Evolutionary conservation across 2,797 vertebrate genomes (phyloP).

Genomic region (Ambastaia sidthimunki): DNA sequence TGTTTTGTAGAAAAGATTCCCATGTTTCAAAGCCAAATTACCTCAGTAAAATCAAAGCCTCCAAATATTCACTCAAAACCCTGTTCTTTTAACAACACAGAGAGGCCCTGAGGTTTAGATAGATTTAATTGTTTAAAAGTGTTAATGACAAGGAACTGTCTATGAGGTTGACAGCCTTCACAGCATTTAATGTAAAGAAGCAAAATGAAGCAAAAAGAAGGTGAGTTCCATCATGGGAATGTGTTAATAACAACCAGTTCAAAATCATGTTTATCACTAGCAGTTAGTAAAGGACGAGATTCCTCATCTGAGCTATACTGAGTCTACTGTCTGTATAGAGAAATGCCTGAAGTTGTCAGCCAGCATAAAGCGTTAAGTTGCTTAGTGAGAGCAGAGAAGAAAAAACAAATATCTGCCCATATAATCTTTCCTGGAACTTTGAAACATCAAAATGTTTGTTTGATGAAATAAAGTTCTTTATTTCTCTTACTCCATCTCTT

Average conservation of each 20-base stretch:
- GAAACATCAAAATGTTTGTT: conserved; percentile 16
- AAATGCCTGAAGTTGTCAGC: conserved; percentile 21
- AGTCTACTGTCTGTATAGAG: conserved; percentile 16
- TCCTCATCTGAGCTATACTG: conserved; percentile 8
- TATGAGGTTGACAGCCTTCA: conserved; percentile 60
- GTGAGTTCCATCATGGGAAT: conserved; percentile 58
- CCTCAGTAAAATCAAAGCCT: conserved; percentile 20
- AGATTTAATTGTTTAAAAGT: conserved; percentile 65
- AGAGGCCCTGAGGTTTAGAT: conserved; percentile 58
- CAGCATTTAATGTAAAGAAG: conserved; percentile 60
- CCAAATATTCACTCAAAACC: conserved; percentile 44
- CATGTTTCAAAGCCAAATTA: background rate
- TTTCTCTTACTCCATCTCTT: background rate
- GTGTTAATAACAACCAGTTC: conserved; percentile 62
- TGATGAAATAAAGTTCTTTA: background rate
- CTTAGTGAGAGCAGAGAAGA: background rate
- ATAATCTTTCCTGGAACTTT: conserved; percentile 29
- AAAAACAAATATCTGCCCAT: conserved; percentile 22
- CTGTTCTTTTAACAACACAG: conserved; percentile 56
- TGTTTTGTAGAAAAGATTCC: background rate
- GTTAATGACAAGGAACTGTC: conserved; percentile 67
- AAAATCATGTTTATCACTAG: conserved; percentile 62
- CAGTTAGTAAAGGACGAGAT: conserved; percentile 45
- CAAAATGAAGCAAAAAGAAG: conserved; percentile 64
- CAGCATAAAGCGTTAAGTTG: conserved; percentile 34